phyloP scores from a whole-genome alignment of 2,113 vertebrate species.

The Dromiciops gliroides region DNA sequence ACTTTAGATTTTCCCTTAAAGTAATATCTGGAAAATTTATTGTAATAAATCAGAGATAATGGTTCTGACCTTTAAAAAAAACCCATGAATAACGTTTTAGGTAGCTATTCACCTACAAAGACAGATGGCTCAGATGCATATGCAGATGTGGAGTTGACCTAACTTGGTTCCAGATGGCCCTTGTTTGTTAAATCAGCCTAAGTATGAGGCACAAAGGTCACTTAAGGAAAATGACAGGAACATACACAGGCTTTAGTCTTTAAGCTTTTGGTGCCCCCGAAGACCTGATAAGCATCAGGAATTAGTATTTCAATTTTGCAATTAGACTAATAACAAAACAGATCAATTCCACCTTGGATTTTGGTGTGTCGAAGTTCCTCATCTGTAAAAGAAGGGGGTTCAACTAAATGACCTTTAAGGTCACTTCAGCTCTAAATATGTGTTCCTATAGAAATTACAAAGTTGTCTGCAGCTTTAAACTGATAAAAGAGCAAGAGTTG shows the following conservation, averaged over 20 bases:
- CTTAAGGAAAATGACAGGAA: constrained; percentile 54
- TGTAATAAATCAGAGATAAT: constrained; percentile 71
- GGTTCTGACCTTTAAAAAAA: constrained; percentile 70
- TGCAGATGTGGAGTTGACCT: constrained; percentile 79
- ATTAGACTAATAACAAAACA: not conserved
- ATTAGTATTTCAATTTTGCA: not conserved
- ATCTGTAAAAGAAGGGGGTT: not conserved
- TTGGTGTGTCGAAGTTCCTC: not conserved
- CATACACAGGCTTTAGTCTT: constrained; percentile 52
- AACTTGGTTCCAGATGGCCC: constrained; percentile 78
- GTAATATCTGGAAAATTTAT: constrained; percentile 74
- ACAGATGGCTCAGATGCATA: constrained; percentile 76
- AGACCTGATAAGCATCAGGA: constrained; percentile 45
- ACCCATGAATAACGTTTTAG: constrained; percentile 73
- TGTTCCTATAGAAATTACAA: not conserved
- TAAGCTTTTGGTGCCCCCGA: constrained; percentile 58
- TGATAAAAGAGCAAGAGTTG: not conserved
- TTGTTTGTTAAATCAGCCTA: constrained; percentile 79
- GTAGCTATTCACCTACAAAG: constrained; percentile 76
- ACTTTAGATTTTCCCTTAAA: not conserved
- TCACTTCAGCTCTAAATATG: not conserved
- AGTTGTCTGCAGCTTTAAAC: not conserved
- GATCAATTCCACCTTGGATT: not conserved
- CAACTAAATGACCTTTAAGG: not conserved
- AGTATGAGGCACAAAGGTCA: constrained; percentile 73